These are phyloP conservation scores for Ophion slaviceki DNA, from an alignment of 2,888 invertebrate species.

Conservation along the genomic window DNA sequence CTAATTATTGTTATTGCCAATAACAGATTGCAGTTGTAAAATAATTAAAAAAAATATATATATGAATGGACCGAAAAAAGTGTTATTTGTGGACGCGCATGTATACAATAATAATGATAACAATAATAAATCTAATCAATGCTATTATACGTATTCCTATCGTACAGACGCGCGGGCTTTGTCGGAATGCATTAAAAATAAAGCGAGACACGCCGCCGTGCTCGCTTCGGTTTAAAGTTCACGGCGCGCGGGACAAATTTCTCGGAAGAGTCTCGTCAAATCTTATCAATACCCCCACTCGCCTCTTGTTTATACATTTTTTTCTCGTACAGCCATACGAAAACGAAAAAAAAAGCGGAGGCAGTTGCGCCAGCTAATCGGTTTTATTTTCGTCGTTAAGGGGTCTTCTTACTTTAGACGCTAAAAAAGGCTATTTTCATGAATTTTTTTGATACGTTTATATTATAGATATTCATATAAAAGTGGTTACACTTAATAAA, in stretches of 20 bases:
- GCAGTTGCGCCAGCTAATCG: no score
- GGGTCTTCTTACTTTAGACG: no score
- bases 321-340: neutral
- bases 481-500: no score
- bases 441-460: no score
- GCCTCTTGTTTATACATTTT: neutral
- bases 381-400: neutral
- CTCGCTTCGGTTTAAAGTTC: constrained; percentile 43
- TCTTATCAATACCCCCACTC: constrained; percentile 28
- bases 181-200: constrained; percentile 7
- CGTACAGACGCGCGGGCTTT: neutral
- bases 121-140: neutral
- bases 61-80: no score
- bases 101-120: neutral
- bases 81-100: no score
- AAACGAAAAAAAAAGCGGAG: neutral
- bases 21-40: no score
- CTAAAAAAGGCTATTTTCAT: no score
- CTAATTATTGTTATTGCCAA: no score
- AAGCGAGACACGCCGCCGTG: neutral
- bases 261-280: constrained; percentile 36
- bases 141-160: neutral
- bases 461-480: no score
- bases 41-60: no score
- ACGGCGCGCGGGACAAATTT: constrained; percentile 6